phyloP scores from a whole-genome alignment of 1,140 invertebrate genomes.

The Apis cerana region DNA sequence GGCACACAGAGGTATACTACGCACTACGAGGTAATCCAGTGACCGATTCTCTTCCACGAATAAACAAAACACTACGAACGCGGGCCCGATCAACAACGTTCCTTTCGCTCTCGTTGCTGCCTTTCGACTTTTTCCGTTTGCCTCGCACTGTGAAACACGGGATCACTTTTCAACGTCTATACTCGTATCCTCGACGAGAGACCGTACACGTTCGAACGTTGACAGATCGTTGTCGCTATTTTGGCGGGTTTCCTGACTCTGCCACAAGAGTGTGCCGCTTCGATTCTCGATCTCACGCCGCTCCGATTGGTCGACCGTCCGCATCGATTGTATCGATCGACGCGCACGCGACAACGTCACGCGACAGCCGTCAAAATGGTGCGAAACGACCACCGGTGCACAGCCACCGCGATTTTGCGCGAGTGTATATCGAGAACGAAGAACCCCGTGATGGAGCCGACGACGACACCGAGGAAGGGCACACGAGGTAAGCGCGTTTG shows the following conservation, averaged over 20 bases:
- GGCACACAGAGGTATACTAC: slow-evolving; percentile 31
- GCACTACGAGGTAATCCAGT: slow-evolving; percentile 15
- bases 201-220: slow-evolving; percentile 1
- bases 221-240: neutral
- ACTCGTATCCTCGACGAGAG: neutral
- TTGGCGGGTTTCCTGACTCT: neutral
- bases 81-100: slow-evolving; percentile 13
- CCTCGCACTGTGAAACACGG: slow-evolving; percentile 14
- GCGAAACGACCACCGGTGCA: neutral
- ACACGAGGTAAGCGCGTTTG: slow-evolving; percentile 25
- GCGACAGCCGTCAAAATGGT: neutral
- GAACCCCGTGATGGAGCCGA: neutral
- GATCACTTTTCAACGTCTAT: slow-evolving; percentile 2
- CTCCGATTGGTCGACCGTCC: neutral
- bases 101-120: neutral
- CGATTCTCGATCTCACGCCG: neutral
- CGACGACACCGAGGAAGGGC: neutral
- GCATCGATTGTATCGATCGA: slow-evolving; percentile 18
- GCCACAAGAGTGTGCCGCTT: neutral
- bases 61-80: slow-evolving; percentile 35
- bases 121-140: neutral
- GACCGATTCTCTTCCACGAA: slow-evolving; percentile 9
- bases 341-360: neutral
- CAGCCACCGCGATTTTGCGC: neutral
- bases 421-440: too few relatives aligned